Evolutionary conservation across 2,113 vertebrate genomes (phyloP), one percentile per base, ranked within the genome.

Genomic region (Gadus macrocephalus): DNA sequence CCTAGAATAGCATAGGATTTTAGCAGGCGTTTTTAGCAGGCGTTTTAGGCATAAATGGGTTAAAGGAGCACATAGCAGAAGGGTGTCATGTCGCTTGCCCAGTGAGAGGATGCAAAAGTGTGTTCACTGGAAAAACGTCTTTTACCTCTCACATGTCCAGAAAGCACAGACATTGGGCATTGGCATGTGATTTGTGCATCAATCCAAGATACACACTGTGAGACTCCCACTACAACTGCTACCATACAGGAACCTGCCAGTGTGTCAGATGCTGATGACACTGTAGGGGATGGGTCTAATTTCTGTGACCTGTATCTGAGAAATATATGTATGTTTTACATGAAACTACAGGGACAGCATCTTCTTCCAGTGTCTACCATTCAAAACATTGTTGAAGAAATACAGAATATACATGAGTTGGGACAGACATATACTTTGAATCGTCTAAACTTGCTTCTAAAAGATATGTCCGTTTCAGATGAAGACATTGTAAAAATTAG

Each of bases 251-350:
- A 55, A 16, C 0, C 35, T 53, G 35, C 55, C 19, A 60, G 19
- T 69, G 55, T 70, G 63, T 35, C 38, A 49, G 49, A 20, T 20
- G 20, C 58, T 68, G 59, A 49, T 19, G 59, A 76, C 49, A 25
- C 66, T 42, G 15, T 67, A 1, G 3, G 2, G 11, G 65, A 68
- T 1, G 1, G 7, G 1, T 16, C 60, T 16, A 64, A 68, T 72
- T 69, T 72, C 16, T 65, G 65, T 14, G 38, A 72, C 19, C 2
- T 78, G 20, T 73, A 73, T 66, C 53, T 70, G 0, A 83, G 78
- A 71, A 81, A 72, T 68, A 0, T 81, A 15, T 81, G 76, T 53
- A 15, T 81, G 58, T 81, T 81, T 66, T 76, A 75, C 59, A n/a
- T 70, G 3, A 79, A 79, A 67, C 27, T 73, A 19, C 74, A 63